phyloP scores from a whole-genome alignment of 1,140 invertebrate genomes.

The Vollenhovia emeryi region DNA sequence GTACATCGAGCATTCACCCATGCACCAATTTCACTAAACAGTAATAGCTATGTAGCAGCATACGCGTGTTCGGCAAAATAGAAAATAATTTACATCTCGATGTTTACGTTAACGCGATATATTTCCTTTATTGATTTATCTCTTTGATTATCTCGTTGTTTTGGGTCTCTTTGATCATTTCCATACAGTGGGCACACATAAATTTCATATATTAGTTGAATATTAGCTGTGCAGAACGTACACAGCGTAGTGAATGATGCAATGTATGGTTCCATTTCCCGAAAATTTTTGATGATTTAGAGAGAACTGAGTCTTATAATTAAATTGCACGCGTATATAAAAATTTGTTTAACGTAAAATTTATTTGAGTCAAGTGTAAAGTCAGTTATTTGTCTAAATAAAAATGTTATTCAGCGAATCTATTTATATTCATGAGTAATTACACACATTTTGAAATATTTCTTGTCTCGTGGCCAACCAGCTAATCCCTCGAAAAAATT shows the following conservation, averaged over 20 bases:
- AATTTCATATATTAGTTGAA: background rate
- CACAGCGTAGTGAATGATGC: background rate
- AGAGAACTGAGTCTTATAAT: background rate
- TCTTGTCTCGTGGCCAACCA: background rate
- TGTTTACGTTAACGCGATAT: background rate
- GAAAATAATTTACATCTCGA: conserved; percentile 28
- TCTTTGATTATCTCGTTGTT: background rate
- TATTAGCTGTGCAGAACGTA: background rate
- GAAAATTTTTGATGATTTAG: background rate
- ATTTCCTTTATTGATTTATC: background rate
- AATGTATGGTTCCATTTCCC: background rate
- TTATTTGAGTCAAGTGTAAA: background rate
- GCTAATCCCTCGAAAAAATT: conserved; percentile 22
- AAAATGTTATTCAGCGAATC: background rate
- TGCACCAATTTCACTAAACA: conserved; percentile 48
- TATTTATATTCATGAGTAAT: background rate
- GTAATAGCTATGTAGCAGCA: conserved; percentile 1
- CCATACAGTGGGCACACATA: background rate
- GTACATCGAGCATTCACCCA: conserved; percentile 27
- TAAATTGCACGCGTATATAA: background rate
- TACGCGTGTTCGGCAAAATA: background rate
- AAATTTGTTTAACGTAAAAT: background rate
- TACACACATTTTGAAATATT: background rate
- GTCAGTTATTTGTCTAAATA: background rate
- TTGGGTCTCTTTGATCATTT: background rate